These are phyloP conservation scores for Amphipoea oculea DNA, from an alignment of 2,888 invertebrate species.

Conservation along the genomic window DNA sequence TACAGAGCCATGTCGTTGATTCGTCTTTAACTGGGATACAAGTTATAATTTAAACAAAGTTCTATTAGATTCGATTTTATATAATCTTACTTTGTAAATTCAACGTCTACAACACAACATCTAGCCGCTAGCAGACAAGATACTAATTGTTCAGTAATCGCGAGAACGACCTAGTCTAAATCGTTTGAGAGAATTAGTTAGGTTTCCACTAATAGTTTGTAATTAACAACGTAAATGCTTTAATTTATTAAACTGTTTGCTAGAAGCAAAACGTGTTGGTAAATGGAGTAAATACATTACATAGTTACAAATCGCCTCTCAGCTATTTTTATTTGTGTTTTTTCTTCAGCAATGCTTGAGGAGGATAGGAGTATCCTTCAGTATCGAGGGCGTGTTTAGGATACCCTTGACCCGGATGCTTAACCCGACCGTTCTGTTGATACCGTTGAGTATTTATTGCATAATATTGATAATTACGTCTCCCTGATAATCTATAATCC, in stretches of 20 bases:
- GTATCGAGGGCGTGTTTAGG: not conserved
- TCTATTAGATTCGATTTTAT: not conserved
- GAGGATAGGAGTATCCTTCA: not conserved
- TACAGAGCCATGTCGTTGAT: too few relatives aligned
- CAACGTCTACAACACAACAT: not conserved
- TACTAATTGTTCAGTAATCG: constrained; percentile 45
- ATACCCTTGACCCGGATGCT: not conserved
- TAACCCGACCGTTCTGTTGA: not conserved
- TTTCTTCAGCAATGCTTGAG: not conserved
- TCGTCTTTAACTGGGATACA: not conserved
- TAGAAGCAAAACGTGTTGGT: constrained; percentile 10
- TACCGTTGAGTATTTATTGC: not conserved
- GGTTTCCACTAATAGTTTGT: constrained; percentile 28
- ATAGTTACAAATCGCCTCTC: not conserved
- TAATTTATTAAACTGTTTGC: constrained; percentile 33
- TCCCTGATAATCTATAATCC: not conserved
- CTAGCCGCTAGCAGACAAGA: constrained; percentile 29
- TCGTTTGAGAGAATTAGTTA: constrained; percentile 35
- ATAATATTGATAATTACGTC: not conserved
- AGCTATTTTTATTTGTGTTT: not conserved
- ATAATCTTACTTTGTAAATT: constrained; percentile 8
- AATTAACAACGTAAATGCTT: constrained; percentile 52
- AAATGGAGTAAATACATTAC: constrained; percentile 7
- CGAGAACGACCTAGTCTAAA: constrained; percentile 22
- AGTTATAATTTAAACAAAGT: not conserved